Conservation (phyloP, 30 jellyfish, hydroid and myxozoan genomes). For the Chironex yamaguchii region DNA sequence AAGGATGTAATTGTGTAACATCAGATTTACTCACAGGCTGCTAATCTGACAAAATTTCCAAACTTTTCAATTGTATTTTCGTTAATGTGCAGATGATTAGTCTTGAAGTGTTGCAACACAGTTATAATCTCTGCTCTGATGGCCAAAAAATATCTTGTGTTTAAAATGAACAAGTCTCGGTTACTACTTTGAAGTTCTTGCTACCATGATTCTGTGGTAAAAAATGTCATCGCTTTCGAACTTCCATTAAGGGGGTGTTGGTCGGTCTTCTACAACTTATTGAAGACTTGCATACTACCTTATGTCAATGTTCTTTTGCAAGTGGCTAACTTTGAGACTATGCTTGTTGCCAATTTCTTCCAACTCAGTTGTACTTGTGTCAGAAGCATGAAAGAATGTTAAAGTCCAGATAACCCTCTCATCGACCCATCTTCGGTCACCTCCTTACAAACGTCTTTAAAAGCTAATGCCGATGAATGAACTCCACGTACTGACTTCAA, state of each 20-base stretch:
- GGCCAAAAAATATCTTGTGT: constrained; percentile 17
- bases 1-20: constrained; percentile 1
- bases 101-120: constrained; percentile 10
- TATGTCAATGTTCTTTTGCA: constrained; percentile 4
- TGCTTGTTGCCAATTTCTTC: too few relatives aligned
- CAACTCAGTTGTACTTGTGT: too few relatives aligned
- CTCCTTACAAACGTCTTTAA: background rate
- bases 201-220: constrained; percentile 36
- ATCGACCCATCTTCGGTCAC: background rate
- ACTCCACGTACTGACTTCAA: constrained; percentile 24
- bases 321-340: too few relatives aligned
- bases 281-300: background rate
- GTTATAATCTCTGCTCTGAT: constrained; percentile 23
- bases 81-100: background rate
- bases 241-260: constrained; percentile 34
- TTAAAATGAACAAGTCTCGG: constrained; percentile 13
- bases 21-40: too few relatives aligned
- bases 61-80: constrained; percentile 9
- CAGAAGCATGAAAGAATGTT: background rate
- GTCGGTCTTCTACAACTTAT: constrained; percentile 1
- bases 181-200: background rate
- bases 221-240: constrained; percentile 2
- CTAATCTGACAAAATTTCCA: background rate
- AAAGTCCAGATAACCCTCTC: background rate
- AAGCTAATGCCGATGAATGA: constrained; percentile 25